These are phyloP conservation scores for Neogobius melanostomus DNA, from an alignment of 2,113 vertebrate genomes.

Conservation along the genomic window DNA sequence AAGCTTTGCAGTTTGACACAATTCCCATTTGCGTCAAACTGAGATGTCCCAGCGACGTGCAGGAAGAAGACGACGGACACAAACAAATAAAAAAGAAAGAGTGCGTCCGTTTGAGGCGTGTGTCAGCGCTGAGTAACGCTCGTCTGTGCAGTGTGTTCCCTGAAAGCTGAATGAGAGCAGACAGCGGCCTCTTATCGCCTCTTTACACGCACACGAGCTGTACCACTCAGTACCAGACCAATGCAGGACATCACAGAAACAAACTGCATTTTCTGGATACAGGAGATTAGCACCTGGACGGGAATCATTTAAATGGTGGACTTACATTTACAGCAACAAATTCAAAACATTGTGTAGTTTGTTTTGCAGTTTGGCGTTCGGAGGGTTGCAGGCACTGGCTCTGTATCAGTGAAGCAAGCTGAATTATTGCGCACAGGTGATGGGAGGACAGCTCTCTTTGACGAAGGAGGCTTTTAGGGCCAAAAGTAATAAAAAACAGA, in stretches of 20 bases:
- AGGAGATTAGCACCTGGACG: background rate
- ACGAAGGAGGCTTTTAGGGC: background rate
- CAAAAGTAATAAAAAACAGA: background rate
- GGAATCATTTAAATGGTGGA: background rate
- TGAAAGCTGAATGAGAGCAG: constrained; percentile 47
- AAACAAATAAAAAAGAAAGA: background rate
- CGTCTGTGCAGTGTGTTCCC: background rate
- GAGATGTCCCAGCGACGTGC: background rate
- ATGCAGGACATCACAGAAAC: background rate
- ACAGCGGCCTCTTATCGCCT: constrained; percentile 49
- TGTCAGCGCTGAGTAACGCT: background rate
- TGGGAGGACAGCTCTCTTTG: background rate
- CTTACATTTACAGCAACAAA: background rate
- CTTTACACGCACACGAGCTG: constrained; percentile 26
- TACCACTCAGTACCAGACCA: constrained; percentile 61
- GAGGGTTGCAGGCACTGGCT: background rate
- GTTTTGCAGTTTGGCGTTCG: background rate
- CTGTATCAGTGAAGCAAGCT: background rate
- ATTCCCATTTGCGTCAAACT: background rate
- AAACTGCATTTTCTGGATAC: background rate
- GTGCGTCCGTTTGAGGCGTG: background rate
- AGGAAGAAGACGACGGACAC: background rate
- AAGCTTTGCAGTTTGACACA: background rate
- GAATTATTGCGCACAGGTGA: background rate
- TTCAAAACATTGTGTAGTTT: background rate